A percentile compares a stretch with the other conserved stretches of the same genome.
Evolutionary conservation across 2,888 invertebrate species (phyloP).

Genomic region (Cataglyphis livida): DNA sequence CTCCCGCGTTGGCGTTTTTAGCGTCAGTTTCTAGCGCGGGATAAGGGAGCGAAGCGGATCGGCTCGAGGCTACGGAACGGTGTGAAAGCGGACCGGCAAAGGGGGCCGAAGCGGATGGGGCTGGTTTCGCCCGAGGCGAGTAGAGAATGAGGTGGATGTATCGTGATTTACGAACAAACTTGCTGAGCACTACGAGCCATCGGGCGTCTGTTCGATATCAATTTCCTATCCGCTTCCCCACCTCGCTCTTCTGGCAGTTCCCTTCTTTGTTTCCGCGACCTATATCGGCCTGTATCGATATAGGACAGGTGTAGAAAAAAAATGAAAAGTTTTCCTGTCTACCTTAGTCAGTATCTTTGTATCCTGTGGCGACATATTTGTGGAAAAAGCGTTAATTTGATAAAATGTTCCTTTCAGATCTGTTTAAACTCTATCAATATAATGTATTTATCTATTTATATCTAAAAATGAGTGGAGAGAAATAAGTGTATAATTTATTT

Average conservation of each 20-base stretch:
- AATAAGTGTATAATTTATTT: background rate
- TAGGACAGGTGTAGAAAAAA: slow-evolving; percentile 47
- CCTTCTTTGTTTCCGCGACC: slow-evolving; percentile 31
- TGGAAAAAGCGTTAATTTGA: slow-evolving; percentile 3
- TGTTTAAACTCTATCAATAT: background rate
- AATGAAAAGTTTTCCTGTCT: slow-evolving; percentile 20
- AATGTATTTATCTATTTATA: background rate
- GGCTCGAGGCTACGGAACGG: slow-evolving; percentile 43
- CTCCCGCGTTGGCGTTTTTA: slow-evolving; percentile 54
- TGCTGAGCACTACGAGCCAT: slow-evolving; percentile 70
- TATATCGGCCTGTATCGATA: slow-evolving; percentile 34
- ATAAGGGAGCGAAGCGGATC: slow-evolving; percentile 48
- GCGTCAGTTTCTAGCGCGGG: slow-evolving; percentile 45
- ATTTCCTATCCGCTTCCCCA: slow-evolving; percentile 68
- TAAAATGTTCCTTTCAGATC: background rate
- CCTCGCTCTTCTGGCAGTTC: slow-evolving; percentile 11
- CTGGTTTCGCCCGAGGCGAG: slow-evolving; percentile 63
- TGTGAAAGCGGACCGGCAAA: slow-evolving; percentile 54
- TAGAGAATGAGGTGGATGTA: slow-evolving; percentile 63
- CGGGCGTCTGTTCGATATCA: slow-evolving; percentile 73
- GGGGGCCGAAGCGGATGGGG: slow-evolving; percentile 51
- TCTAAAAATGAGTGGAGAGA: background rate
- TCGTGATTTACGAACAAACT: slow-evolving; percentile 80
- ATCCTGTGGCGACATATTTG: slow-evolving; percentile 15
- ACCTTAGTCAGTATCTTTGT: background rate